Base-by-base conservation (phyloP, 2,888 invertebrate species). In the Mellilla xanthometata region DNA sequence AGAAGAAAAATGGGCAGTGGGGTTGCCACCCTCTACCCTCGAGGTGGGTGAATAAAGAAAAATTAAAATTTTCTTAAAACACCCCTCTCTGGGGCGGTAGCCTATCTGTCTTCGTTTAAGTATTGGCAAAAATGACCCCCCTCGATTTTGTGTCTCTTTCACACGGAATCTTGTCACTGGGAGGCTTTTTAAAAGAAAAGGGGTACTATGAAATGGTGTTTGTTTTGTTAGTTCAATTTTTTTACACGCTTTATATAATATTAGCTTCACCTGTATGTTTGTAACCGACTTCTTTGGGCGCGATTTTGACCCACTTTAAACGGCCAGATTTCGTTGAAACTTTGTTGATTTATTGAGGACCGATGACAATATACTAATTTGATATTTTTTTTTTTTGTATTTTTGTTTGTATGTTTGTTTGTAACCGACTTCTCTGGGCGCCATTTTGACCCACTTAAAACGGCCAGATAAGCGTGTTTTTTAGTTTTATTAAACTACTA, bases 31-130 rank as follows among this genome's bases (percentile, higher is more conserved):
- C 66, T 8, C n/a, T 19, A n/a, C n/a, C n/a, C 73, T 65, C 71
- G 40, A 48, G 47, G 47, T 47, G 41, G 47, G 26, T 76, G 86
- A 84, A 88, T 88, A 89, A 89, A 88, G 88, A 88, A 88, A 89
- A 89, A 82, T 89, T 88, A 86, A 88, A 89, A 89, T 88, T 88
- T 86, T 86, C 86, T 84, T 81, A 74, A 79, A 82, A 76, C 76
- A 65, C 78, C 81, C 76, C 67, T 48, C 33, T 24, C 27, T 39
- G 49, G 78, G 80, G 65, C 76, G 74, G 77, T 70, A 66, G 74
- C 54, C 80, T 83, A 84, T 87, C 88, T 86, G 76, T 86, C 87
- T 87, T 88, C 81, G 81, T 85, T 85, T 78, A 86, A 85, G 87
- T 87, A 88, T 88, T 79, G 87, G 85, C 84, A 88, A 88, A 87